A percentile compares a stretch with the other conserved stretches of the same genome.
Evolutionary conservation across 2,113 vertebrate species (phyloP).

Genomic region (Corythornis cristatus): DNA sequence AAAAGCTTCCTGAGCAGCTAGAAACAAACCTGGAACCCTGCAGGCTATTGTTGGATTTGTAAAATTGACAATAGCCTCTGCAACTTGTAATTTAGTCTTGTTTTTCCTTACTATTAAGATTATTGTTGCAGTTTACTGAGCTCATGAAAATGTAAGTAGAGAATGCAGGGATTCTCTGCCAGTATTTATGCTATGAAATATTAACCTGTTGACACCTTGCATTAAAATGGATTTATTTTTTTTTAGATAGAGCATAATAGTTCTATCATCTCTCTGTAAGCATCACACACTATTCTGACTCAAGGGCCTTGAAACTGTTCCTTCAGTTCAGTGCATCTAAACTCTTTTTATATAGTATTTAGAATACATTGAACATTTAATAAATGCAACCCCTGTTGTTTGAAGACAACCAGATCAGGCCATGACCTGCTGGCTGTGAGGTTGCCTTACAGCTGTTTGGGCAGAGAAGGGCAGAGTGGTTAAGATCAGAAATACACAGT

Average conservation of each 20-base stretch:
- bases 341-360: constrained; percentile 17
- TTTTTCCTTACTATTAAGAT: constrained; percentile 48
- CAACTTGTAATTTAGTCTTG: constrained; percentile 55
- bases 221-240: constrained; percentile 19
- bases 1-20: constrained; percentile 70
- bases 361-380: background rate
- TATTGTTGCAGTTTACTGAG: constrained; percentile 57
- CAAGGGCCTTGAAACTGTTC: constrained; percentile 1
- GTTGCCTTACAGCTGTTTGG: background rate
- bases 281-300: background rate
- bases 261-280: background rate
- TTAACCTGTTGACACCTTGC: constrained; percentile 36
- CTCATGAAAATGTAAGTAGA: constrained; percentile 46
- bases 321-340: background rate
- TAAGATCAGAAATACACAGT: background rate
- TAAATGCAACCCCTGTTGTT: background rate
- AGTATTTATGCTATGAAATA: constrained; percentile 28
- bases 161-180: background rate
- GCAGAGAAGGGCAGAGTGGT: background rate
- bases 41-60: constrained; percentile 66
- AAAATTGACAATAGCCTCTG: constrained; percentile 68
- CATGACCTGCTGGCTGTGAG: background rate
- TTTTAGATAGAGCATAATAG: background rate
- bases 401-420: background rate
- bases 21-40: constrained; percentile 70